These are phyloP conservation scores for Macropus fuliginosus DNA, from an alignment of 2,797 vertebrate genomes.

Conservation along the genomic window DNA sequence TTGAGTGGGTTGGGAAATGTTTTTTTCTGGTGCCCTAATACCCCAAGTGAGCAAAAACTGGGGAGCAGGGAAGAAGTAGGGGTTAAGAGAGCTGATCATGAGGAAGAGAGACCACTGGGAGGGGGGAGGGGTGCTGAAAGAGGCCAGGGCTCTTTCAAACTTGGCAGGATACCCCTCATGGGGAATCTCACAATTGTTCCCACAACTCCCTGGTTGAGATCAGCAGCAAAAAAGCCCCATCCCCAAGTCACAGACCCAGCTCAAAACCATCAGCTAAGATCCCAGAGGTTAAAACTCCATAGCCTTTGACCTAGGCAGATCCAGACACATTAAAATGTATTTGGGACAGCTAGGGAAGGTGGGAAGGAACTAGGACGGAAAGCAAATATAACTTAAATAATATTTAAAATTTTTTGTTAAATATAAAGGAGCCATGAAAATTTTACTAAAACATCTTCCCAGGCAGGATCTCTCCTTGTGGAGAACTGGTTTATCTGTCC, in stretches of 20 bases:
- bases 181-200: background rate
- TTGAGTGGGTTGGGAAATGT: background rate
- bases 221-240: conserved; percentile 48
- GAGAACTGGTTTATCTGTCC: conserved; percentile 41
- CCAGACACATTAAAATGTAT: conserved; percentile 55
- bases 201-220: conserved; percentile 3
- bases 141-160: conserved; percentile 33
- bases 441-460: conserved; percentile 56
- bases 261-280: background rate
- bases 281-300: conserved; percentile 50
- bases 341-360: background rate
- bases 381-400: conserved; percentile 75
- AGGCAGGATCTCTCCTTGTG: conserved; percentile 25
- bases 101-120: background rate
- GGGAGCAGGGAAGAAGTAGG: background rate
- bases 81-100: background rate
- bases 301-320: conserved; percentile 60
- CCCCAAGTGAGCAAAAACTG: conserved; percentile 32
- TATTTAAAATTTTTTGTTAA: conserved; percentile 44
- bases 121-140: conserved; percentile 30
- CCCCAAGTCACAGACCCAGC: background rate
- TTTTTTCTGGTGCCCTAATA: conserved; percentile 62
- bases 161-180: conserved; percentile 31
- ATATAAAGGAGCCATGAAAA: conserved; percentile 54
- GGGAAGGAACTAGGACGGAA: conserved; percentile 39